A percentile compares a stretch with the other conserved stretches of the same genome.
These are phyloP conservation scores for Agrotis exclamationis DNA, from an alignment of 2,888 invertebrate genomes.

Conservation along the genomic window DNA sequence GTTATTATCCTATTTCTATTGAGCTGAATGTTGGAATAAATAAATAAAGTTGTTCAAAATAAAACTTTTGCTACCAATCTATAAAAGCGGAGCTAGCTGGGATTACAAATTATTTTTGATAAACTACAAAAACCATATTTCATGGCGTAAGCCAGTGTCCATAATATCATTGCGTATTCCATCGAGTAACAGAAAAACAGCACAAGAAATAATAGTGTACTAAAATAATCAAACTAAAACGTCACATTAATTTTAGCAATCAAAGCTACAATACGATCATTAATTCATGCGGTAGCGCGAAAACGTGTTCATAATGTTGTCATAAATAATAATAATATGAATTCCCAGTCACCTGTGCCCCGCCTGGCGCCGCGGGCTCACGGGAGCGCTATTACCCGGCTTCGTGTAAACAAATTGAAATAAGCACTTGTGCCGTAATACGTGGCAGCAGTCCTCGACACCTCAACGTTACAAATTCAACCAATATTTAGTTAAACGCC, in stretches of 20 bases:
- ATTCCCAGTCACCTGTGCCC: slow-evolving; percentile 40
- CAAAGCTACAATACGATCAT: slow-evolving; percentile 23
- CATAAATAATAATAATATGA: slow-evolving; percentile 42
- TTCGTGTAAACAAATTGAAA: slow-evolving; percentile 57
- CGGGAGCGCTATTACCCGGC: slow-evolving; percentile 31
- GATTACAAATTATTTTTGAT: neutral
- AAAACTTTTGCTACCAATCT: neutral
- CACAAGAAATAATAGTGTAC: neutral
- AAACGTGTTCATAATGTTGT: slow-evolving; percentile 32
- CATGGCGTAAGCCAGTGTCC: neutral
- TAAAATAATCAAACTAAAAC: slow-evolving; percentile 17
- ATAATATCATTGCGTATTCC: no score
- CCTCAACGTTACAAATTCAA: slow-evolving; percentile 33
- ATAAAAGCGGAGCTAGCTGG: neutral
- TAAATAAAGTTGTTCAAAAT: neutral
- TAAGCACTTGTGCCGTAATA: slow-evolving; percentile 37
- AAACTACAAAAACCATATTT: neutral
- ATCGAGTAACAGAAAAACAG: neutral
- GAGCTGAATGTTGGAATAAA: neutral
- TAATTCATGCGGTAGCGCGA: neutral
- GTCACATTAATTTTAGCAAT: slow-evolving; percentile 9
- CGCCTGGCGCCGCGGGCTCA: neutral
- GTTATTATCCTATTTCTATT: neutral
- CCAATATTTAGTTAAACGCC: slow-evolving; percentile 59
- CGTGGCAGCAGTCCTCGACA: slow-evolving; percentile 38